Base-by-base conservation (phyloP, 1,140 invertebrate species). In the Manduca sexta region DNA sequence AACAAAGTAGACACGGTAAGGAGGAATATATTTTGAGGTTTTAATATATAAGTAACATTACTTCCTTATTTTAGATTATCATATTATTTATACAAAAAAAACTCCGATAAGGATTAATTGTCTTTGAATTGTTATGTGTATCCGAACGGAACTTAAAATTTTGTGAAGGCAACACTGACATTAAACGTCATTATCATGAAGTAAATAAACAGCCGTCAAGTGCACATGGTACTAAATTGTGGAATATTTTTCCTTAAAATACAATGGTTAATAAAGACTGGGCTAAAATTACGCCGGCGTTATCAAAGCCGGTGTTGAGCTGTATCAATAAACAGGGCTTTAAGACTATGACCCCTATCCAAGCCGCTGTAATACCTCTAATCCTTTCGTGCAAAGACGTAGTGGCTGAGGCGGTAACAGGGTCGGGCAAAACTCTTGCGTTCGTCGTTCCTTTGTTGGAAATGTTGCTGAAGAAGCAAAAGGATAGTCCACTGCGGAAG, bases 381-480 rank as follows among this genome's bases (percentile, higher is more conserved):
- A 88, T 99, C 45, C 69, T 98, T 13, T 91, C 90, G 21, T 93
- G 94, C 49, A 98, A 98, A 87, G 97, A 99, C 89, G 95, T 99
- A n/a, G 95, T 94, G 3, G 97, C 93, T 4, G 97, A 99, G 87
- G 97, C 97, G 18, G 95, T 98, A 0, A 99, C 97, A 14, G 97
- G 97, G 2, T 98, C 96, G 73, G 97, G 97, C 0, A 99, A 99
- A 88, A 99, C 97, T 0, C 76, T 99, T 37, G 96, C 97, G 0
- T 99, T 99, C 87, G 77, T 99, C 7, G 91, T 99, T 35, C 97
- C 97, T 0, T 73, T 98, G 50, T 54, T 99, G 29, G 94, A 98
- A 86, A 93, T 97, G 44, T 73, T 99, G 26, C 85, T 93, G 61
- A 90, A 91, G 71, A 88, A 89, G 38, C 58, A 72, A 52, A 88